Evolutionary conservation across 1,140 invertebrate species (phyloP), one percentile per base, ranked within the genome.

Genomic region (Ceratitis capitata): DNA sequence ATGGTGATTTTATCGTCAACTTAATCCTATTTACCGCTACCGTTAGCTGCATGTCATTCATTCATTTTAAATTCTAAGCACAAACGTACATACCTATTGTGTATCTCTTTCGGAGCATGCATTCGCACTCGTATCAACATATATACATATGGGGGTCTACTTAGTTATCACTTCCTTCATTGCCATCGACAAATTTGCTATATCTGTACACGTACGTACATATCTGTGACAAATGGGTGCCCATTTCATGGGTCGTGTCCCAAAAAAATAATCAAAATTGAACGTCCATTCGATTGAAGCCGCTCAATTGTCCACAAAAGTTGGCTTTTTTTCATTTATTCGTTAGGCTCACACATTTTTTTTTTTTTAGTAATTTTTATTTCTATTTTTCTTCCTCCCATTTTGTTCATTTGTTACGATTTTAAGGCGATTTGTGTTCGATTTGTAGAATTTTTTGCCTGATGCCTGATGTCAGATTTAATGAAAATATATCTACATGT

Each of bases 221-320:
- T 78, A 9, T 35, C 69, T 78, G 39, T 78, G 42, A 78, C 69
- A 78, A 78, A 78, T 78, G 69, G 42, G 39, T 45, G 19, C 39
- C 19, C 39, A 78, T 78, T 78, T 78, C 69, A 78, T 78, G 69
- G 69, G 69, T 78, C 69, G 69, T 78, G 69, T 14, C n/a, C n/a
- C n/a, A 78, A 78, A 35, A 78, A 78, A 78, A 23, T 42, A 78
- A 78, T 45, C 69, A 39, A 78, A 78, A 45, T 45, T 78, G 39
- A n/a, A 78, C 69, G 39, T 78, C 69, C 69, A 47, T 45, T 10
- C 61, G 61, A 14, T 39, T 32, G 61, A 45, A 78, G 39, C 69
- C 69, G 35, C 35, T 78, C 69, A 78, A 78, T 45, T 78, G 69
- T 35, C 69, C 39, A 78, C 39, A 78, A 78, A 78, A 78, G 39